Base-by-base conservation (phyloP, 2,797 vertebrate genomes). In the Coranthus polyacanthus region DNA sequence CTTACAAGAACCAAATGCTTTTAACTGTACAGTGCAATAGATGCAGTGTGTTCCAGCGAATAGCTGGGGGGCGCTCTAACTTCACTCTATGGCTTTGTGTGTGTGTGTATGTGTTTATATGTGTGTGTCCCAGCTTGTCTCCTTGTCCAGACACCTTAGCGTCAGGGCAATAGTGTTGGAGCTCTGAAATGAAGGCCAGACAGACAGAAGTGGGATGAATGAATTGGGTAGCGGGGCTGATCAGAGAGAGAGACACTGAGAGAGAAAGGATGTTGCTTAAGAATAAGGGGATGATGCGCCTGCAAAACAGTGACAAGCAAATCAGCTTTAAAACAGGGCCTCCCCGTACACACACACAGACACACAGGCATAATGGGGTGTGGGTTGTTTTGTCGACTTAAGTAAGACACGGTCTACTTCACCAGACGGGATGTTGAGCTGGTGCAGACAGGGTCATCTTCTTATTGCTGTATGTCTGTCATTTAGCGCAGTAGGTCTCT, bases 101-200 rank as follows among this genome's bases (percentile, higher is more conserved):
- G 24, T 61, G 39, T 46, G 26, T 56, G 53, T 68, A 46, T 49
- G 52, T 53, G 43, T 58, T 47, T 61, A 38, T 72, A 54, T 63
- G 74, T 70, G 60, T 81, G 69, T 81, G 62, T 74, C 85, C 61
- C 53, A 78, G 80, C 78, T 78, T 76, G 82, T 88, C 81, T 92
- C 81, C 88, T 89, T 89, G 88, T 90, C 91, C 89, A 90, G 89
- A 91, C 89, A 89, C 87, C 85, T 92, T 89, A 92, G 79, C 84
- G 59, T 90, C 89, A 89, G 85, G 69, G 78, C 81, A 88, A 66
- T 67, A 88, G 84, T 88, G 84, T 87, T 88, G 57, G 55, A 85
- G 86, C 89, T 92, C 91, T 86, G 85, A 90, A 88, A 85, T 64
- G 74, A 88, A 74, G 82, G 63, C 82, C 88, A 90, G 87, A 88